Evolutionary conservation across 2,888 invertebrate genomes (phyloP), one percentile per base, ranked within the genome.

Genomic region (Limnephilus auricula): DNA sequence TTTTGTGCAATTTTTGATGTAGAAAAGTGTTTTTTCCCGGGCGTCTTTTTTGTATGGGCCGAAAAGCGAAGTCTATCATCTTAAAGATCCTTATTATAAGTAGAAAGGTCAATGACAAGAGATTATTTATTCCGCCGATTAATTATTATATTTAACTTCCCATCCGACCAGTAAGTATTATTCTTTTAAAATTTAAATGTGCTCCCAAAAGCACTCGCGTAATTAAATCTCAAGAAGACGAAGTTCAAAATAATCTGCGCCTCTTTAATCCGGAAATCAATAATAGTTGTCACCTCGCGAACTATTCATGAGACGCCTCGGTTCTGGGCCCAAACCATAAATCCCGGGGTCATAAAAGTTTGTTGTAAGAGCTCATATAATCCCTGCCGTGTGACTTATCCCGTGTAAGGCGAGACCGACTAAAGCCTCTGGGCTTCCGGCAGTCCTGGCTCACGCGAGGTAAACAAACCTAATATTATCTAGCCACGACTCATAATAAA

Each of bases 271-370:
- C 87, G 65, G 87, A 78, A 79, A 92, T 92, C 92, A 90, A 92
- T 65, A 65, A 65, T 92, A 89, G 88, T 90, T 92, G 90, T 92
- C 92, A 91, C 92, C 90, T 92, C 78, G 78, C 78, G 90, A 82
- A 79, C 82, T 90, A 92, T 92, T 92, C 92, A 92, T 92, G 91
- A 91, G 91, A 79, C 31, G 89, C 37, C 37, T 79, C 30, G 79
- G 30, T 32, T 32, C 88, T 40, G 50, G 87, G 90, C 80, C 84
- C 79, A 90, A 88, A 86, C 91, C 91, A 92, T 92, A 92, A 92
- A 92, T 92, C 92, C 92, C 45, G 83, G 80, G 90, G 91, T 90
- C 92, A 91, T 92, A 92, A 92, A 92, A 92, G 92, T 92, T 92
- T 80, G 84, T 78, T 86, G 87, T 84, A 79, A 92, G 91, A 92